Base-by-base conservation (phyloP, 2,888 invertebrate species). In the Leucoptera coffeella region DNA sequence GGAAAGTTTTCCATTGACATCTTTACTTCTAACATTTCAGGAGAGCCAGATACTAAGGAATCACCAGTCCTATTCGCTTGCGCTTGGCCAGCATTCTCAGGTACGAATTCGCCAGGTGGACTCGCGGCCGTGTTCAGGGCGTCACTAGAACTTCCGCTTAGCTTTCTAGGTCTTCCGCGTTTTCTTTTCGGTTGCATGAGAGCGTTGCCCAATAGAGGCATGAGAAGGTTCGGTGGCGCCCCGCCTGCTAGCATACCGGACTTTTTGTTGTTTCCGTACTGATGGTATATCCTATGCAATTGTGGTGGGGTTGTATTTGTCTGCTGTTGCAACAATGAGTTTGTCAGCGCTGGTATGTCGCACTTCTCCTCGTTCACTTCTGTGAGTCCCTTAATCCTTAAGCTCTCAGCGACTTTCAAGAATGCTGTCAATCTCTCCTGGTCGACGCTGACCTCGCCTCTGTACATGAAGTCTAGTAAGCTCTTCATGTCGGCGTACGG, bases 291-390 rank as follows among this genome's bases (percentile, higher is more conserved):
- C 52, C 83, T 75, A 57, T 81, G 80, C 42, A 82, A 67, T 46
- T 80, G 83, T 28, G 81, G 83, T 35, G 82, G 80, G 25, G 82
- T 80, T n/a, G 69, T 47, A 31, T 58, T 43, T 35, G 54, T 55
- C 17, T 53, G 47, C 53, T 64, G 56, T 67, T 59, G 53, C 57
- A 80, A 76, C 40, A 83, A 54, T 32, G 83, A 82, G 37, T 82
- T 82, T 21, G 82, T 81, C 41, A 84, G 77, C 36, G 79, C 82
- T 30, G 79, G 80, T 42, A 78, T 62, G 58, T 85, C 84, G 54
- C 83, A 82, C 60, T 87, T 88, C 53, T 91, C 90, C 60, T 90
- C 90, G 48, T 88, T 89, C 12, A 91, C 91, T 65, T 92, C 92
- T 19, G 90, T 89, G 35, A 91, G 74, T 34, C 90, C 91, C 59